Conservation (phyloP, 2,797 vertebrate genomes). For the Zenarchopterus dispar region DNA sequence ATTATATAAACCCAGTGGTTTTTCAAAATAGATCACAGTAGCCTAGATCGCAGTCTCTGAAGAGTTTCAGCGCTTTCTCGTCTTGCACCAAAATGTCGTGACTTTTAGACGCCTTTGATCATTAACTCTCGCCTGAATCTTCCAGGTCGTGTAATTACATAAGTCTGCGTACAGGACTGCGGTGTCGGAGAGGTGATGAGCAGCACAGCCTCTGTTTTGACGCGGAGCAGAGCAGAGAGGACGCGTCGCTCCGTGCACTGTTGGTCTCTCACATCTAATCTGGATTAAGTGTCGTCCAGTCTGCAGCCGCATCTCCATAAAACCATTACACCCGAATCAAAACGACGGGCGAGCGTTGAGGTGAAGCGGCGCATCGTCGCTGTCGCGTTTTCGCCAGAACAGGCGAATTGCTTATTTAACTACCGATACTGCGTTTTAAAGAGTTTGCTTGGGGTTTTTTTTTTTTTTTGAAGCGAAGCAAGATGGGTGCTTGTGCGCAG, state of each 20-base stretch:
- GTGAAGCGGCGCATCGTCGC: neutral
- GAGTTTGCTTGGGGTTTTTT: conserved; percentile 5
- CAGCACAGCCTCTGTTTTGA: conserved; percentile 42
- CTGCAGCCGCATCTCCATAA: conserved; percentile 52
- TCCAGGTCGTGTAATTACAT: conserved; percentile 53
- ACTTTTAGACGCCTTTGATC: too few relatives aligned
- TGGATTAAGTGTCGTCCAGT: conserved; percentile 70
- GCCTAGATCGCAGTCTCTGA: too few relatives aligned
- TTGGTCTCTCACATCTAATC: conserved; percentile 63
- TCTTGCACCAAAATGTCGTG: too few relatives aligned
- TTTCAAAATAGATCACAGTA: too few relatives aligned
- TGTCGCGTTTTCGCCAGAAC: neutral
- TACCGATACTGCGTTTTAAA: neutral
- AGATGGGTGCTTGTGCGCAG: conserved; percentile 41
- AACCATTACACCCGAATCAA: neutral
- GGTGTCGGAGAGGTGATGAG: conserved; percentile 25
- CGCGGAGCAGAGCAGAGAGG: conserved; percentile 44
- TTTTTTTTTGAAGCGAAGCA: neutral
- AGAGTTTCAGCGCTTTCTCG: too few relatives aligned
- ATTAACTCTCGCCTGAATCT: conserved; percentile 4
- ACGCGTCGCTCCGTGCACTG: conserved; percentile 29
- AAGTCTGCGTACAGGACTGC: conserved; percentile 60
- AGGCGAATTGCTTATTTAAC: neutral
- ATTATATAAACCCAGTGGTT: too few relatives aligned
- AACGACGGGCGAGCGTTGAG: neutral